Evolutionary conservation across 92 coral and sea anemone genomes (phyloP).

Genomic region (Plumapathes pennacea): DNA sequence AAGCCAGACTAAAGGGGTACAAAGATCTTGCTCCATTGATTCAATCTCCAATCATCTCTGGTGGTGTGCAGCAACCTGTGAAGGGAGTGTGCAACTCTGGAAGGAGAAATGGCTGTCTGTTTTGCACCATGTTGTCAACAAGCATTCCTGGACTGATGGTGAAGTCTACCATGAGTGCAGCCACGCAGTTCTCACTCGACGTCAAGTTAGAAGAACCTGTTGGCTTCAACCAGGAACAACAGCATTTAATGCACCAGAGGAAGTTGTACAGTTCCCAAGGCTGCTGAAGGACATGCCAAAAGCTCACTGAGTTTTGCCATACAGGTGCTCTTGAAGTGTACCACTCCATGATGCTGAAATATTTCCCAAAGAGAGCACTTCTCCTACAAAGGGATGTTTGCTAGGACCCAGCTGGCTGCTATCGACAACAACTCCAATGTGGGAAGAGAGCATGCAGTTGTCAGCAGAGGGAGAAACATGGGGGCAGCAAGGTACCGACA

Average conservation of each 20-base stretch:
- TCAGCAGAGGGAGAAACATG: too few species aligned
- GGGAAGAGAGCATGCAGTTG: too few species aligned
- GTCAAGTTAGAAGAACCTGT: slow-evolving; percentile 1
- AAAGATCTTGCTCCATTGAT: slow-evolving; percentile 22
- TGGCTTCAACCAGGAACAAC: slow-evolving; percentile 25
- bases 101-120: slow-evolving; percentile 33
- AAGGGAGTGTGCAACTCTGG: too few species aligned
- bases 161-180: slow-evolving; percentile 9
- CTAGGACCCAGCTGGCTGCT: slow-evolving; percentile 20
- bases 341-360: slow-evolving; percentile 22
- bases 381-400: slow-evolving; percentile 23
- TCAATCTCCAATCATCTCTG: slow-evolving; percentile 37
- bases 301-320: too few species aligned
- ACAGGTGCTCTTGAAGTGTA: too few species aligned
- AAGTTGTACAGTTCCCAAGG: too few species aligned
- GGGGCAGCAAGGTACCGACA: slow-evolving; percentile 33
- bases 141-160: slow-evolving; percentile 16
- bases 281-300: slow-evolving; percentile 1
- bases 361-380: slow-evolving; percentile 25
- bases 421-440: slow-evolving; percentile 33
- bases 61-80: slow-evolving; percentile 47
- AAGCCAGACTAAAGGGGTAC: slow-evolving; percentile 10
- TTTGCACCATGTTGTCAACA: slow-evolving; percentile 19
- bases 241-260: slow-evolving; percentile 16
- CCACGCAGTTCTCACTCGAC: slow-evolving; percentile 7